Base-by-base conservation (phyloP, 2,797 vertebrate species). In the Microctenopoma stevenorrisi region DNA sequence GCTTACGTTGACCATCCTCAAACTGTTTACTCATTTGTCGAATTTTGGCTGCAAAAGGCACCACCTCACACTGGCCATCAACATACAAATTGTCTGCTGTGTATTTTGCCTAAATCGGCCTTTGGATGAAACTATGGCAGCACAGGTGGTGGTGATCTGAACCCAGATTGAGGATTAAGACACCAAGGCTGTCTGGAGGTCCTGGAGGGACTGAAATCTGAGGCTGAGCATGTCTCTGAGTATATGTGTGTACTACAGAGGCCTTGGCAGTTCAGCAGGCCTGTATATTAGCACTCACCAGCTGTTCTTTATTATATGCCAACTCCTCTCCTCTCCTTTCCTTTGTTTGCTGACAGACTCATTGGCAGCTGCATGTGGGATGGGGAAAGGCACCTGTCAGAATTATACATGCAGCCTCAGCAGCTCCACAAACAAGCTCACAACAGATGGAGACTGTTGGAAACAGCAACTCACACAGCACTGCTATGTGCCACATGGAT, bases 271-370 rank as follows among this genome's bases (percentile, higher is more conserved):
- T 80, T 74, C 82, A 81, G 14, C 57, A 73, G 71, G 82, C 55
- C 60, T 49, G 66, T 78, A 78, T 79, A 85, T 88, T 79, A 82
- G 77, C 81, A 65, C 82, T 58, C 66, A 75, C 77, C 90, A 91
- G 89, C 86, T 92, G 91, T 90, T 89, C 79, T 67, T 68, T 72
- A 50, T 58, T 76, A 71, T 65, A 85, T 76, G 84, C 86, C 84
- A 82, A 68, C 82, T 87, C 72, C 33, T 35, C 33, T 35, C 33
- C 33, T 35, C 30, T 33, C 5, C 30, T 33, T 73, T 68, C 79
- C 86, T 85, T 86, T 90, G 86, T 92, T 91, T 88, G 78, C 84
- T 71, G 85, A 90, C 79, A 60, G 88, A 43, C 86, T 85, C 87
- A 81, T 74, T 80, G 88, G 84, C 87, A 89, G 88, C 83, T 86